A percentile compares a stretch with the other conserved stretches of the same genome.
Conservation (phyloP, 2,113 vertebrate species). For the Platichthys flesus region DNA sequence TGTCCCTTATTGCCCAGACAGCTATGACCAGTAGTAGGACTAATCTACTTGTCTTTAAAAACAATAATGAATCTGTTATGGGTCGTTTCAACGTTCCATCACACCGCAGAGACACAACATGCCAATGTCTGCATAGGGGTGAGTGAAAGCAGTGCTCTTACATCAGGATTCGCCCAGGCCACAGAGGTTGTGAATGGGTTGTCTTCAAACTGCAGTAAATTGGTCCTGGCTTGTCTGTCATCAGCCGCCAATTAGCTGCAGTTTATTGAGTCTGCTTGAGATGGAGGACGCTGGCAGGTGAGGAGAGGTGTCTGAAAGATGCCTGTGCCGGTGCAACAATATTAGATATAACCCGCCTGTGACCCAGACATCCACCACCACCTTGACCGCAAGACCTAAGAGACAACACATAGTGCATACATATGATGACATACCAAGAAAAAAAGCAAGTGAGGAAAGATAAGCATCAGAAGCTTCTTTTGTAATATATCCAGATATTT, state of each 20-base stretch:
- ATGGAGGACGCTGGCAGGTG: conserved; percentile 80
- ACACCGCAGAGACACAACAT: conserved; percentile 40
- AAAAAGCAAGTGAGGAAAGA: background rate
- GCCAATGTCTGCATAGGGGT: conserved; percentile 21
- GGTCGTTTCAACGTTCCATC: conserved; percentile 28
- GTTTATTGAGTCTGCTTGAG: conserved; percentile 82
- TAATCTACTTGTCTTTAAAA: background rate
- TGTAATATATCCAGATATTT: no score
- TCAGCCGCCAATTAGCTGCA: conserved; percentile 84
- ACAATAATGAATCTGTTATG: background rate
- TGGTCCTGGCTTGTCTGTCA: conserved; percentile 79
- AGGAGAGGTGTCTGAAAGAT: conserved; percentile 79
- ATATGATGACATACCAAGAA: background rate
- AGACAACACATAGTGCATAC: conserved; percentile 24
- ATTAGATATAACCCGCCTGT: conserved; percentile 60
- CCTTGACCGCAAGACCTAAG: conserved; percentile 38
- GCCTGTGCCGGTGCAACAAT: conserved; percentile 56
- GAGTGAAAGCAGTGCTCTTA: conserved; percentile 32
- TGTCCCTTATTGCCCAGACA: background rate
- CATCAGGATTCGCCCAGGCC: conserved; percentile 40
- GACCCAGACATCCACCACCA: conserved; percentile 59
- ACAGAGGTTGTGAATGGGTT: conserved; percentile 63
- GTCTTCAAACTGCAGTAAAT: conserved; percentile 79
- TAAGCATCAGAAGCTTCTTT: background rate
- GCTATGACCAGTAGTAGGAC: no score